These are phyloP conservation scores for Eristalis arbustorum DNA, from an alignment of 2,888 invertebrate species.

Conservation along the genomic window DNA sequence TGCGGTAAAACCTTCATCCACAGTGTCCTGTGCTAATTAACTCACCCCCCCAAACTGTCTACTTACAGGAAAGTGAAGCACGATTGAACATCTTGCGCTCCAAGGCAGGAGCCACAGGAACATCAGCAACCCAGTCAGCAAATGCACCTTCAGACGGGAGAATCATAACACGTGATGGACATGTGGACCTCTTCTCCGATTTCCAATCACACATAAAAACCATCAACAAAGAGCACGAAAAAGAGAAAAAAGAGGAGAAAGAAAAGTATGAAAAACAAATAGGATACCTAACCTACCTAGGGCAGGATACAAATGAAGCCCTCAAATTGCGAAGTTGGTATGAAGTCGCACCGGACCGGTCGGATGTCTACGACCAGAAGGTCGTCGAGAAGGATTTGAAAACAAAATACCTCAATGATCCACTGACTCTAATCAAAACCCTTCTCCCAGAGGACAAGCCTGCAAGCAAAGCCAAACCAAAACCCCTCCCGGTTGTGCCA, in stretches of 20 bases:
- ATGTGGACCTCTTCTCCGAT: constrained; percentile 93
- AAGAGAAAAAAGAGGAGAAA: constrained; percentile 93
- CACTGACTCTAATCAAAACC: constrained; percentile 85
- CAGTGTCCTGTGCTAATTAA: background rate
- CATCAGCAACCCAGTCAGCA: constrained; percentile 72
- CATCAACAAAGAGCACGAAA: constrained; percentile 92
- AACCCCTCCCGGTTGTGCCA: background rate
- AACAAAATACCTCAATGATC: constrained; percentile 87
- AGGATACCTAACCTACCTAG: constrained; percentile 96
- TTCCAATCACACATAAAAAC: constrained; percentile 87
- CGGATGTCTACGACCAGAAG: constrained; percentile 39
- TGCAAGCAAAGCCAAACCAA: background rate
- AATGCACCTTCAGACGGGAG: constrained; percentile 52
- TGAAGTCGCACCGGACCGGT: constrained; percentile 85
- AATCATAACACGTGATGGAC: constrained; percentile 77
- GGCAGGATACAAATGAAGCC: constrained; percentile 94
- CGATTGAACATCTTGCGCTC: constrained; percentile 76
- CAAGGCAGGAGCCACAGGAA: constrained; percentile 69
- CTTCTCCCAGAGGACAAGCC: constrained; percentile 71
- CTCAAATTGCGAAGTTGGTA: constrained; percentile 95
- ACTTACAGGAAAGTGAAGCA: constrained; percentile 78
- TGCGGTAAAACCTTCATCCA: constrained; percentile 83
- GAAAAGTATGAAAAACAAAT: constrained; percentile 99
- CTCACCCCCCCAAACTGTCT: background rate
- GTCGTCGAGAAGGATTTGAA: constrained; percentile 84